phyloP scores from a whole-genome alignment of 2,797 vertebrate species.

The Eutrigla gurnardus region DNA sequence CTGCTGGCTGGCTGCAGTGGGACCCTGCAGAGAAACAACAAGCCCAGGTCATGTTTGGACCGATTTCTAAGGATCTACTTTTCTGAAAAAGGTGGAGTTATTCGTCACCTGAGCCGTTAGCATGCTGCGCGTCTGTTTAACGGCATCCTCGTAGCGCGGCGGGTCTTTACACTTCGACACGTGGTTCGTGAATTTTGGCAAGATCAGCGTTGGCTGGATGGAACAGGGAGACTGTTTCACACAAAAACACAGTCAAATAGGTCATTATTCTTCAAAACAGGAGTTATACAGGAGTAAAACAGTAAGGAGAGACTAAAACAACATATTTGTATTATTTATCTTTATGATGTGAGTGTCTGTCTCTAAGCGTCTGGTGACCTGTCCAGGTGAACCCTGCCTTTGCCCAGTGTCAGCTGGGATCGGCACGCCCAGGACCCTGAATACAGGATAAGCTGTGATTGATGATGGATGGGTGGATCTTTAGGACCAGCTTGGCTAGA shows the following conservation, averaged over 20 bases:
- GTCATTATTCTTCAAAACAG: background rate
- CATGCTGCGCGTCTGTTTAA: constrained; percentile 91
- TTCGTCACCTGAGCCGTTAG: constrained; percentile 81
- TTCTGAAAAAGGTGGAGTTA: background rate
- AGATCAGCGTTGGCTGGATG: constrained; percentile 80
- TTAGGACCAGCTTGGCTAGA: constrained; percentile 79
- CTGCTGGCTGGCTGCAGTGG: constrained; percentile 92
- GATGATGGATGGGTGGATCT: constrained; percentile 52
- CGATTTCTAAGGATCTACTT: background rate
- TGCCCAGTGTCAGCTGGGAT: too few species aligned
- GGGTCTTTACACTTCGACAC: constrained; percentile 92
- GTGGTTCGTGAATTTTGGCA: constrained; percentile 81
- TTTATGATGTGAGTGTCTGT: too few species aligned
- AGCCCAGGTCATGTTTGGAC: background rate
- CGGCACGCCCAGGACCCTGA: too few species aligned
- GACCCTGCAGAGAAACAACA: constrained; percentile 80
- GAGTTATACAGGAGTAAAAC: background rate
- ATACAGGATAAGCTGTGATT: too few species aligned
- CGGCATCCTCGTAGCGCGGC: constrained; percentile 95
- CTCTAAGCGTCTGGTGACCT: too few species aligned
- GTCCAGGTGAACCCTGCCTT: too few species aligned
- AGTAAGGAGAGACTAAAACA: constrained; percentile 48
- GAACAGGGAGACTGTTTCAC: constrained; percentile 80
- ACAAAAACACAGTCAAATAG: constrained; percentile 30
- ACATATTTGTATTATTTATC: constrained; percentile 76